Conservation (phyloP, 1,140 invertebrate species). For the Ips typographus region DNA sequence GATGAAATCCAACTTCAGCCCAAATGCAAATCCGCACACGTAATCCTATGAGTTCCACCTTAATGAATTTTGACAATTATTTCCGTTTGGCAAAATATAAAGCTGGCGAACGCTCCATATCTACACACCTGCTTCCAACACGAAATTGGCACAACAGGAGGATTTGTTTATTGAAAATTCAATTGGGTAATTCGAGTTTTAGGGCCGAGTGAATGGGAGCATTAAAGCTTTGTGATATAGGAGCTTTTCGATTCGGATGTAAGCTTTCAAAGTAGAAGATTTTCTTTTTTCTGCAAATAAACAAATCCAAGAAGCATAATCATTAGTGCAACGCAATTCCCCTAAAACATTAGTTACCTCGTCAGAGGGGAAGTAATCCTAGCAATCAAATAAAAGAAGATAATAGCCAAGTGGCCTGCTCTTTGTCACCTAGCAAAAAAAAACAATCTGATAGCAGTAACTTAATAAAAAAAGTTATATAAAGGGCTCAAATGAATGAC, state of each 20-base stretch:
- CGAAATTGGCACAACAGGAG: neutral
- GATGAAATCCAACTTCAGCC: no score
- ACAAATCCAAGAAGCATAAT: neutral
- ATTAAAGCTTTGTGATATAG: conserved; percentile 3
- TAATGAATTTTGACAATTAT: conserved; percentile 4
- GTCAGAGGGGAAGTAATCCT: conserved; percentile 23
- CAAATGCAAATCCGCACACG: no score
- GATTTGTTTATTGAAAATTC: conserved; percentile 4
- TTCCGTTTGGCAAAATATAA: neutral
- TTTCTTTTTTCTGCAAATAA: neutral
- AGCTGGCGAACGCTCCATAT: neutral
- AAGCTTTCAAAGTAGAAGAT: neutral
- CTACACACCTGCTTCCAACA: neutral
- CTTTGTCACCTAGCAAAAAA: conserved; percentile 38
- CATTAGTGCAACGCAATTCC: neutral
- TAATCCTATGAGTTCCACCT: neutral
- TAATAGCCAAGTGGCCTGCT: conserved; percentile 23
- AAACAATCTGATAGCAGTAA: conserved; percentile 43
- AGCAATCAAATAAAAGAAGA: conserved; percentile 41
- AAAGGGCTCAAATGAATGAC: conserved; percentile 19
- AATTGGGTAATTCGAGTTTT: conserved; percentile 5
- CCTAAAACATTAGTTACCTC: neutral
- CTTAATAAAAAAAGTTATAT: conserved; percentile 46
- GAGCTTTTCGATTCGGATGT: neutral
- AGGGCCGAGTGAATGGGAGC: neutral